phyloP scores from a whole-genome alignment of 1,140 invertebrate species.

The Glossosoma conforme region DNA sequence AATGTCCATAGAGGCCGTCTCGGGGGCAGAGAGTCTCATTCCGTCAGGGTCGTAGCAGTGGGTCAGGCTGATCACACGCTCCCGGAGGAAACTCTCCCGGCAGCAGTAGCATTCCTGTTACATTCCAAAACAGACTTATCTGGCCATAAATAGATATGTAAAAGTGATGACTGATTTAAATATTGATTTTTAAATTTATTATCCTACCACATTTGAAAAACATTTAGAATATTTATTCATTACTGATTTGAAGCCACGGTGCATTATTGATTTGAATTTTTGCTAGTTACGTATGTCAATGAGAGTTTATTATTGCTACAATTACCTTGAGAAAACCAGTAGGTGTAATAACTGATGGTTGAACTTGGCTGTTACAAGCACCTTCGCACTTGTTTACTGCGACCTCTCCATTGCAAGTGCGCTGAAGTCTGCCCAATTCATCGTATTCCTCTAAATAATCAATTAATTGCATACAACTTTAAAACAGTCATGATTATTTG shows the following conservation, averaged over 20 bases:
- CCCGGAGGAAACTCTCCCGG: conserved; percentile 76
- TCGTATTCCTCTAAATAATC: conserved; percentile 76
- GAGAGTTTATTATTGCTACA: not conserved
- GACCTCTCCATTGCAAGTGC: conserved; percentile 83
- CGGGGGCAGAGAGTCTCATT: conserved; percentile 59
- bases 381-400: conserved; percentile 87
- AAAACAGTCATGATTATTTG: not conserved
- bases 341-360: conserved; percentile 79
- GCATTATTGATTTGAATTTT: no score
- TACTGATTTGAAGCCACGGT: no score
- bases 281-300: conserved; percentile 1
- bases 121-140: not conserved
- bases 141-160: not conserved
- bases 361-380: conserved; percentile 82
- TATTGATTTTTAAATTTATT: not conserved
- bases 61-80: conserved; percentile 70
- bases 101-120: conserved; percentile 87
- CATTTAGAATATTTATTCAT: no score
- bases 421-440: conserved; percentile 68
- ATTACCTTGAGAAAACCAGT: conserved; percentile 87
- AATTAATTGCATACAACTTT: conserved; percentile 25
- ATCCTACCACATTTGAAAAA: no score
- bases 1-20: conserved; percentile 68
- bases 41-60: conserved; percentile 88
- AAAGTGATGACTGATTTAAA: no score